Base-by-base conservation (phyloP, 2,888 invertebrate genomes). In the Acleris literana region DNA sequence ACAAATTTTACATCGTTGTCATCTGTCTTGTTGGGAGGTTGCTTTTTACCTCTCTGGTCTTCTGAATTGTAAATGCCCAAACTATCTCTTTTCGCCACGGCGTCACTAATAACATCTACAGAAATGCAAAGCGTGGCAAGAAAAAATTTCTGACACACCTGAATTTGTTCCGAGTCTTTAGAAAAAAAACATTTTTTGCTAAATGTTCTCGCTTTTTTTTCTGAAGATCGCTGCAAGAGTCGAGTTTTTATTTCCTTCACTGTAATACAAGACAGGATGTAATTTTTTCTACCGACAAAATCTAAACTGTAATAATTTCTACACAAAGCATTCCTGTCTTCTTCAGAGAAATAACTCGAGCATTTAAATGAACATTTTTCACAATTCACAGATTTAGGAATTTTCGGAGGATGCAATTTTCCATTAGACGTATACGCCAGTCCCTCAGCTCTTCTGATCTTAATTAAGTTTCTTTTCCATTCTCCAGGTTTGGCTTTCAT, bases 41-140 rank as follows among this genome's bases (percentile, higher is more conserved):
- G 33, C 48, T 72, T 71, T 64, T 68, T 75, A 9, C 73, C 73
- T 58, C 74, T 49, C 20, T 52, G 51, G 53, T 73, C 72, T n/a
- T 64, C 62, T 52, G 62, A 9, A 20, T 68, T 51, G 11, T 53
- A 53, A 63, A 68, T 57, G 39, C 59, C 68, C 52, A 59, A 49
- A 16, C 63, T 59, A 58, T 69, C 49, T 43, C 55, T 62, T 46
- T 71, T 73, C 55, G 53, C 49, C 29, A 65, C 29, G 16, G 68
- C 58, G 18, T 70, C 69, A 11, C 17, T 52, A 20, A 72, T 71
- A 60, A 68, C 64, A 11, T 68, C 56, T 44, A 70, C 69, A 9
- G 67, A 51, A 44, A 70, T 57, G 55, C 55, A 64, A 29, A 74
- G 59, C 6, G 72, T 72, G 53, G 48, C 55, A 48, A 63, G 71